Percentiles rank a stretch among this genome's conserved stretches.
Conservation (phyloP, 2,113 vertebrate species). For the Corythoichthys intestinalis region DNA sequence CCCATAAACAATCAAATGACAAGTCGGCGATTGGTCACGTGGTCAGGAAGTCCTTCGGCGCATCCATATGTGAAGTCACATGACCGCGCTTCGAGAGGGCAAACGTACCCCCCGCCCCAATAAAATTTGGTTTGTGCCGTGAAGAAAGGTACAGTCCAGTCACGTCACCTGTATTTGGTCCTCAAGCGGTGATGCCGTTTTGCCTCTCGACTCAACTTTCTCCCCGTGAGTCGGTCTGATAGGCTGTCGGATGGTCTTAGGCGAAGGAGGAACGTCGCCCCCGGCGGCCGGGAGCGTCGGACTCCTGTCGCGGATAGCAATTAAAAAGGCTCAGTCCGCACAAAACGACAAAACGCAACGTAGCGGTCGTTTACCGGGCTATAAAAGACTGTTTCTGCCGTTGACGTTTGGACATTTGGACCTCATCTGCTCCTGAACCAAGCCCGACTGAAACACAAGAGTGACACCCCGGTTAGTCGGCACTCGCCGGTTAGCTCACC, state of each 20-base stretch:
- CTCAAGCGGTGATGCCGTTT: not conserved
- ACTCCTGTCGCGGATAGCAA: too few relatives aligned
- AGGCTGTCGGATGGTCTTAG: not conserved
- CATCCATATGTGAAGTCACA: not conserved
- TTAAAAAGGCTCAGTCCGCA: too few relatives aligned
- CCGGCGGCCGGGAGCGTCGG: too few relatives aligned
- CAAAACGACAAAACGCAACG: not conserved
- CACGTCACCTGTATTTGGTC: not conserved
- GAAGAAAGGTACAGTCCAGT: slow-evolving; percentile 23
- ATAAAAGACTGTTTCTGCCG: slow-evolving; percentile 62
- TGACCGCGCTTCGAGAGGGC: not conserved
- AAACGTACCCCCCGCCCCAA: not conserved
- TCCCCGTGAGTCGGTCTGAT: not conserved
- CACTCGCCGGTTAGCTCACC: not conserved
- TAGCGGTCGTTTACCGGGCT: slow-evolving; percentile 44
- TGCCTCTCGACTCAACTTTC: not conserved
- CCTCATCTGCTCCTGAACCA: slow-evolving; percentile 87
- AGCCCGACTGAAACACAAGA: slow-evolving; percentile 69
- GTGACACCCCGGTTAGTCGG: not conserved
- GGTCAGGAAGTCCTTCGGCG: not conserved
- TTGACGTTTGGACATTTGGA: slow-evolving; percentile 78
- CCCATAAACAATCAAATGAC: not conserved
- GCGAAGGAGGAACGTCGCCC: not conserved
- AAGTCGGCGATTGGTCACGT: not conserved
- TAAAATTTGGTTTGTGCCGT: slow-evolving; percentile 12